phyloP scores from a whole-genome alignment of 2,888 invertebrate species.

The Euplexia lucipara region DNA sequence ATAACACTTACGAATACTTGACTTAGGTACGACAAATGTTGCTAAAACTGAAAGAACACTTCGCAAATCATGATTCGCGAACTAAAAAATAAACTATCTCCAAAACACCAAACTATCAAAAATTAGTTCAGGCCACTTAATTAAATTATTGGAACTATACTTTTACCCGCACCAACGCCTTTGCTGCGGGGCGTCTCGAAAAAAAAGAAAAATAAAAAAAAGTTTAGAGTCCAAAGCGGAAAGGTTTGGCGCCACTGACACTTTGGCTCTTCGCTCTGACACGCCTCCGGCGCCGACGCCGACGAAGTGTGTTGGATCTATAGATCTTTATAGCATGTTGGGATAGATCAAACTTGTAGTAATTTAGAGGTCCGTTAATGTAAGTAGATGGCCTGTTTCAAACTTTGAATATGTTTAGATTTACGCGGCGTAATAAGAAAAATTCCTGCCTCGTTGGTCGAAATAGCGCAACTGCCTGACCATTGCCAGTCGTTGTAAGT shows the following conservation, averaged over 20 bases:
- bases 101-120: slow-evolving; percentile 48
- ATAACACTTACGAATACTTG: too few species aligned
- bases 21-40: too few species aligned
- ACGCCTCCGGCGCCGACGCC: slow-evolving; percentile 82
- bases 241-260: slow-evolving; percentile 87
- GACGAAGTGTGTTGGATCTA: slow-evolving; percentile 4
- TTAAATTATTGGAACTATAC: slow-evolving; percentile 75
- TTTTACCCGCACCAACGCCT: slow-evolving; percentile 76
- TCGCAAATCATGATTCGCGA: slow-evolving; percentile 8
- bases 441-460: too few species aligned
- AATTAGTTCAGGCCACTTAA: slow-evolving; percentile 68
- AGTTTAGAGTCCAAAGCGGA: slow-evolving; percentile 77
- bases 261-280: slow-evolving; percentile 69
- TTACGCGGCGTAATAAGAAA: too few species aligned
- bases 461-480: too few species aligned
- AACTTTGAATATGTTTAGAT: too few species aligned
- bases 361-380: not conserved
- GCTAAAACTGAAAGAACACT: not conserved
- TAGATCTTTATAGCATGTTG: slow-evolving; percentile 32
- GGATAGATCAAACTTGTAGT: slow-evolving; percentile 26
- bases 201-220: slow-evolving; percentile 72
- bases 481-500: too few species aligned
- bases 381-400: too few species aligned
- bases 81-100: slow-evolving; percentile 38
- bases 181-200: slow-evolving; percentile 77